Base-by-base conservation (phyloP, 2,113 vertebrate genomes). In the Oncorhynchus kisutch region DNA sequence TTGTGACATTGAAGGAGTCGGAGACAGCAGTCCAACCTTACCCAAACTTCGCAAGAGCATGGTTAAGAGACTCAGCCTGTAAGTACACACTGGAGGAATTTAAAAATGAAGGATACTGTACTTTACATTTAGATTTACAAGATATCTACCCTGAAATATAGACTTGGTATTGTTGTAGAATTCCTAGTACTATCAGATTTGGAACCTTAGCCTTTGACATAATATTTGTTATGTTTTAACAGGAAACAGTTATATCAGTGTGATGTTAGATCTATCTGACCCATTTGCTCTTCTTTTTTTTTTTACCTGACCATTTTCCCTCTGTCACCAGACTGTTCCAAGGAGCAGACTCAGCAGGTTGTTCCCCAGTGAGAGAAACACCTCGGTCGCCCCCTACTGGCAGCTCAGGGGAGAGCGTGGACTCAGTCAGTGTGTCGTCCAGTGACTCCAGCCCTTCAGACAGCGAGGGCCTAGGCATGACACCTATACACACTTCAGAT, bases 51-150 rank as follows among this genome's bases (percentile, higher is more conserved):
- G 95, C 77, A 97, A 96, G 69, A 98, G 97, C 89, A 94, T 98
- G 96, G 97, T 97, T 91, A 99, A 99, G 90, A 95, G 96, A 34
- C 91, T 99, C 57, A 99, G 97, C 88, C 92, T 96, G 97, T 99
- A 87, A 97, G 97, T 96, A 25, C 12, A 8, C 9, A 57, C 2
- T 77, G 22, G 16, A 54, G 51, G 16, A 45, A 45, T 45, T 45
- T 1, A 11, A 45, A 11, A 11, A 45, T 12, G 8, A 87, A 97
- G 97, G 96, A 25, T 12, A 45, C 39, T 45, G 39, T 45, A 45
- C 9, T 12, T 13, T 27, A 67, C 22, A 45, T 27, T 8, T 27
- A 45, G 39, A 45, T 45, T 12, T 11, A 11, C 8, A 45, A 45
- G 25, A 22, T 48, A 11, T 22, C 48, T 22, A 7, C 74, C 54